Evolutionary conservation across 2,797 vertebrate genomes (phyloP).

Genomic region (Sebastes minor): DNA sequence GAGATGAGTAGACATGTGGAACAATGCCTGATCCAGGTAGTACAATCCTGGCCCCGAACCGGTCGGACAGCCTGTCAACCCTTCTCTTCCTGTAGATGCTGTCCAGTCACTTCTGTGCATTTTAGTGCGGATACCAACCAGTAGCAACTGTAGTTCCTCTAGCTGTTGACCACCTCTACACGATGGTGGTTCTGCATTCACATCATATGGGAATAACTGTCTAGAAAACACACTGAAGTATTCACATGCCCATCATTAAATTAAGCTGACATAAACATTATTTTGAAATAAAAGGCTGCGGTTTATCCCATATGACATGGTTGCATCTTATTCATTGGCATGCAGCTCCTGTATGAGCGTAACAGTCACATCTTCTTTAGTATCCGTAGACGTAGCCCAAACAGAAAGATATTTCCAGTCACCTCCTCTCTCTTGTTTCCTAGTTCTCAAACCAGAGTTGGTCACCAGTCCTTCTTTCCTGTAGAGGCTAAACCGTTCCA

Average conservation of each 20-base stretch:
- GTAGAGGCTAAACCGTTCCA: not conserved
- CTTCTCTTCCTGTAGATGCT: slow-evolving; percentile 70
- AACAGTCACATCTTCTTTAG: not conserved
- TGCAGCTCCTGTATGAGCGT: slow-evolving; percentile 4
- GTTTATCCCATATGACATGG: slow-evolving; percentile 55
- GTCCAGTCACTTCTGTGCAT: slow-evolving; percentile 41
- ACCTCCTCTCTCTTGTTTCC: not conserved
- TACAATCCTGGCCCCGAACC: slow-evolving; percentile 68
- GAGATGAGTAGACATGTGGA: slow-evolving; percentile 99
- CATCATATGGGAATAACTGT: slow-evolving; percentile 50
- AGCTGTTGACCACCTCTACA: not conserved
- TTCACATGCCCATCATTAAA: not conserved
- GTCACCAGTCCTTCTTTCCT: not conserved
- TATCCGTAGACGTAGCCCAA: not conserved
- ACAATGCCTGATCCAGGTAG: slow-evolving; percentile 99
- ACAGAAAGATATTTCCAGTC: not conserved
- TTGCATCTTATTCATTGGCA: slow-evolving; percentile 22
- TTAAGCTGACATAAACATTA: not conserved
- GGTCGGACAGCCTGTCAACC: slow-evolving; percentile 68
- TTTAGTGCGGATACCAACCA: too few relatives aligned
- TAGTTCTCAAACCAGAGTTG: not conserved
- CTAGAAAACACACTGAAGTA: not conserved
- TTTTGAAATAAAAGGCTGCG: not conserved
- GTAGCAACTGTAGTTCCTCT: slow-evolving; percentile 1
- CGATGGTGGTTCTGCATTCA: not conserved